Conservation (phyloP, 2,888 invertebrate species). For the Archips xylosteana region DNA sequence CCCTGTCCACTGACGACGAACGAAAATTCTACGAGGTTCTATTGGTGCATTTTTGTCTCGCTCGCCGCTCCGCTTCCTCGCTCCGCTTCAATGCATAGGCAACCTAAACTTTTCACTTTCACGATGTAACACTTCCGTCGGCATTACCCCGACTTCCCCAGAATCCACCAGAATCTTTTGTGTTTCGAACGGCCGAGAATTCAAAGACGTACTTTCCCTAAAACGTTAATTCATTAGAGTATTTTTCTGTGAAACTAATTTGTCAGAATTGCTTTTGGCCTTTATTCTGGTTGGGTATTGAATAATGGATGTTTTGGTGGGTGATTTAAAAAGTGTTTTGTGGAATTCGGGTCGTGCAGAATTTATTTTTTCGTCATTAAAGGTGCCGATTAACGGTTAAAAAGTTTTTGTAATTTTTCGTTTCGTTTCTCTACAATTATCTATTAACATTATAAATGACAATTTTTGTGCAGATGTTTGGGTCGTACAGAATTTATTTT, state of each 20-base stretch:
- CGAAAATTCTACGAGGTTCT: no score
- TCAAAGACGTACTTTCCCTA: constrained; percentile 21
- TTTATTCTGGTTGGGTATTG: constrained; percentile 34
- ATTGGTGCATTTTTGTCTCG: no score
- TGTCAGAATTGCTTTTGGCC: constrained; percentile 39
- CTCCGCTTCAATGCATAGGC: no score
- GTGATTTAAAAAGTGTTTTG: background rate
- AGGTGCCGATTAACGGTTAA: background rate
- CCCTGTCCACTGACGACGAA: no score
- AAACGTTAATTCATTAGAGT: constrained; percentile 40
- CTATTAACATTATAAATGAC: no score
- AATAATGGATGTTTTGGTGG: constrained; percentile 24
- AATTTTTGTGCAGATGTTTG: no score
- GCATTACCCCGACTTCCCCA: constrained; percentile 10
- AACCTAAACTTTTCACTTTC: constrained; percentile 5
- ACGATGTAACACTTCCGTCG: constrained; percentile 9
- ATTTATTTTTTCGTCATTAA: background rate
- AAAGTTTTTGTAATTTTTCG: background rate
- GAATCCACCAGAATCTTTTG: constrained; percentile 16
- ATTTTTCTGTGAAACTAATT: constrained; percentile 39
- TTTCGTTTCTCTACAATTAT: no score
- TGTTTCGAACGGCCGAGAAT: constrained; percentile 10
- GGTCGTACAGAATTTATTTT: no score
- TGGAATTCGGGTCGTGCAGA: background rate
- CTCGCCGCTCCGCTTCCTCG: no score